Conservation (phyloP, 2,888 invertebrate species). For the Platycheirus rosarum region DNA sequence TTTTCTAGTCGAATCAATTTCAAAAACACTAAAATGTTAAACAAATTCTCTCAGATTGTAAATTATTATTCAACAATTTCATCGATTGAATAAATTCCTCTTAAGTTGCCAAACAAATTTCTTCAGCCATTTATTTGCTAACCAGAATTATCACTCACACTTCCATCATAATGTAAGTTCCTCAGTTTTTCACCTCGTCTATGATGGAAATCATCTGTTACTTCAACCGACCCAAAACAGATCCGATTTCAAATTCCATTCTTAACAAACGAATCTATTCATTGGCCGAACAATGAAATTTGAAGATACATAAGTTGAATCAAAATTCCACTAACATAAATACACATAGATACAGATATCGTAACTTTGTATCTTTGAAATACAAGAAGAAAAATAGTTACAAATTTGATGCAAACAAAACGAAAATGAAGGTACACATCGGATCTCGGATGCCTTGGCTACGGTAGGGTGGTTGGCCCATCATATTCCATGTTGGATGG, state of each 20-base stretch:
- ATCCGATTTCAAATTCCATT: conserved; percentile 41
- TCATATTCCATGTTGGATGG: neutral
- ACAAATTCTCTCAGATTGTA: neutral
- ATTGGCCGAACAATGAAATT: conserved; percentile 33
- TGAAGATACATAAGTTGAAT: conserved; percentile 6
- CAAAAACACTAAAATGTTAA: neutral
- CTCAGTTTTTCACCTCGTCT: neutral
- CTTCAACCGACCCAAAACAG: conserved; percentile 18
- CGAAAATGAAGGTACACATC: neutral
- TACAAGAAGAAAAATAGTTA: conserved; percentile 3
- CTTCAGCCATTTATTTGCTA: conserved; percentile 9
- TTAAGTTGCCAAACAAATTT: conserved; percentile 7
- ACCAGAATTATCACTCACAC: conserved; percentile 21
- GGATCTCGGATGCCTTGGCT: neutral
- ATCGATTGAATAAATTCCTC: conserved; percentile 9
- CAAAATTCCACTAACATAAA: conserved; percentile 8
- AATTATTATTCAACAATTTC: conserved; percentile 5
- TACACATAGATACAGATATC: neutral
- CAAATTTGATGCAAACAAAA: neutral
- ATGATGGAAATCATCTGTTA: conserved; percentile 10
- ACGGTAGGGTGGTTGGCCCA: neutral
- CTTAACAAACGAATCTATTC: conserved; percentile 46
- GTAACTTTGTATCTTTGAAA: neutral
- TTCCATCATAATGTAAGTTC: conserved; percentile 4
- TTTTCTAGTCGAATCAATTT: neutral